Conservation (phyloP, 2,888 invertebrate genomes). For the Nomada goodeniana region DNA sequence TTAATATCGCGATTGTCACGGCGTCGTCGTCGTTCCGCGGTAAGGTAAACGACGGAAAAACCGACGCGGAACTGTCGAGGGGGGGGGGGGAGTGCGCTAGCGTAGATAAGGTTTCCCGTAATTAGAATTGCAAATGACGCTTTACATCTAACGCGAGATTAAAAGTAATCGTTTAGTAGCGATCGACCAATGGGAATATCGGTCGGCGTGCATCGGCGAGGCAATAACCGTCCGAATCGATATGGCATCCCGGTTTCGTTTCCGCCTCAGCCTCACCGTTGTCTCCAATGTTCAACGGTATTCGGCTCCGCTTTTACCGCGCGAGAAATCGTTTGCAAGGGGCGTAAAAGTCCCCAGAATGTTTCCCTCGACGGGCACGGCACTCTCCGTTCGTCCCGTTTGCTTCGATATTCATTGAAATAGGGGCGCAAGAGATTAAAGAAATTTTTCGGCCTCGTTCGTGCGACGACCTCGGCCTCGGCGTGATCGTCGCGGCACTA, state of each 20-base stretch:
- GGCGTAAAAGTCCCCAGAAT: background rate
- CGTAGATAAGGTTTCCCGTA: conserved; percentile 46
- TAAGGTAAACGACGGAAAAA: conserved; percentile 32
- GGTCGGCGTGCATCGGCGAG: background rate
- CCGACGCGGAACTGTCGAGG: conserved; percentile 32
- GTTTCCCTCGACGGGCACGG: no score
- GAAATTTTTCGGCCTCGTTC: background rate
- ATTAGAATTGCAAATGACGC: conserved; percentile 58
- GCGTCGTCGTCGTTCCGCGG: conserved; percentile 10
- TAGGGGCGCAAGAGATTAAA: background rate
- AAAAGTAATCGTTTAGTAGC: conserved; percentile 51
- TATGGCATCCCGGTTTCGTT: background rate
- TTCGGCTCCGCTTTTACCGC: background rate
- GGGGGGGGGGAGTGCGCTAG: conserved; percentile 20
- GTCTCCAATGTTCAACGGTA: background rate
- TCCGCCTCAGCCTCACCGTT: background rate
- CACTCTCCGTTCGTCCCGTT: no score
- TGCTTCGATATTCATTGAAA: background rate
- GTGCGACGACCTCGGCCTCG: conserved; percentile 33
- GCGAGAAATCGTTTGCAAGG: background rate
- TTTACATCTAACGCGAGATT: conserved; percentile 44
- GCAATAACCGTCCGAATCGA: conserved; percentile 35
- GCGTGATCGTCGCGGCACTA: conserved; percentile 45
- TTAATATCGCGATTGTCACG: conserved; percentile 47
- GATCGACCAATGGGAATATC: conserved; percentile 36